Percentiles rank a stretch among this genome's conserved stretches.
These are phyloP conservation scores for Epistrophella euchroma DNA, from an alignment of 2,888 invertebrate genomes.

Conservation along the genomic window DNA sequence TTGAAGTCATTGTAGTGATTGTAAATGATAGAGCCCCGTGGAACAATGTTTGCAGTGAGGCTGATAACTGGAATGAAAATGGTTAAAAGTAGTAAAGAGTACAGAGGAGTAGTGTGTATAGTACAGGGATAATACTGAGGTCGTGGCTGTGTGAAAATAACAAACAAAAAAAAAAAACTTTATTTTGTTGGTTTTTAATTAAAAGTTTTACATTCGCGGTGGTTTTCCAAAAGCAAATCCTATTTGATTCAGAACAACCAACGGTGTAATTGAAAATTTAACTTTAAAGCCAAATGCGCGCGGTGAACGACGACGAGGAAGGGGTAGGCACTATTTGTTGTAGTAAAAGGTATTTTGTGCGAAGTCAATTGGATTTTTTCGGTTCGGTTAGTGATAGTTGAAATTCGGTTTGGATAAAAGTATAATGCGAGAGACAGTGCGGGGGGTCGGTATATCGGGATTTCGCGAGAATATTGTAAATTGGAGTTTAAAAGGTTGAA, in stretches of 20 bases:
- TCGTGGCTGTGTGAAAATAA: constrained; percentile 11
- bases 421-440: neutral
- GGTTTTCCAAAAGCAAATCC: constrained; percentile 51
- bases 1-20: constrained; percentile 73
- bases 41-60: constrained; percentile 69
- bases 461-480: neutral
- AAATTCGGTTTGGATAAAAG: constrained; percentile 40
- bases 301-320: neutral
- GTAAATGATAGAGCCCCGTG: constrained; percentile 71
- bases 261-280: constrained; percentile 70
- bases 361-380: constrained; percentile 71
- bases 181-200: constrained; percentile 75
- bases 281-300: constrained; percentile 58
- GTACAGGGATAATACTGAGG: constrained; percentile 30
- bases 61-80: constrained; percentile 61
- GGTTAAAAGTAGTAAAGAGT: constrained; percentile 5
- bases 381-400: constrained; percentile 68
- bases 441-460: neutral
- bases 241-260: constrained; percentile 54
- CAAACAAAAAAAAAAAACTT: constrained; percentile 34
- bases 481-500: constrained; percentile 33
- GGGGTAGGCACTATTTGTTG: neutral
- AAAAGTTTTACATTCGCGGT: constrained; percentile 63
- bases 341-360: constrained; percentile 53
- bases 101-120: neutral